Conservation (phyloP, 1,140 invertebrate species). For the Calliphora vicina region DNA sequence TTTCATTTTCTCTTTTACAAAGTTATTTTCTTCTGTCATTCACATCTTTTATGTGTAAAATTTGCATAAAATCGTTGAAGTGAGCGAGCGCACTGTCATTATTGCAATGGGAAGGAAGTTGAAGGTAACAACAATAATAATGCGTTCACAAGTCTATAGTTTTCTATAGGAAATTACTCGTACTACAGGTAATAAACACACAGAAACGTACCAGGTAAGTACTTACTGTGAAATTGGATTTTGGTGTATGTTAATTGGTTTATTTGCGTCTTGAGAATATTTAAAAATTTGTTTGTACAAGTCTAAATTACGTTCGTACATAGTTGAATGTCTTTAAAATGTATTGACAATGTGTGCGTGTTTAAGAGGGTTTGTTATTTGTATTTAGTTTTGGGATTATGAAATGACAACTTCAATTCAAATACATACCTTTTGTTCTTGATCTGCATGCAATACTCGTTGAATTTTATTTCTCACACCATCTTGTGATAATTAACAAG, state of each 20-base stretch:
- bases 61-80: conserved; percentile 27
- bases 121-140: no score
- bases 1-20: conserved; percentile 21
- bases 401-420: not conserved
- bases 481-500: conserved; percentile 14
- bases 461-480: not conserved
- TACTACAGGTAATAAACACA: not conserved
- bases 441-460: not conserved
- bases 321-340: not conserved
- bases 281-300: not conserved
- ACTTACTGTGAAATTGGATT: conserved; percentile 30
- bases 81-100: not conserved
- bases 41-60: not conserved
- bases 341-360: not conserved
- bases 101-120: not conserved
- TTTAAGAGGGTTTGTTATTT: not conserved
- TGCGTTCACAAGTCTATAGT: no score
- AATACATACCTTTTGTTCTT: not conserved
- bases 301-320: not conserved
- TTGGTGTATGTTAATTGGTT: conserved; percentile 28
- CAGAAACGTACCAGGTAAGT: not conserved
- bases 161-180: not conserved
- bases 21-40: not conserved
- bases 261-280: conserved; percentile 33
- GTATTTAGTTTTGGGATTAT: conserved; percentile 20